A percentile compares a stretch with the other conserved stretches of the same genome.
Evolutionary conservation across 1,140 invertebrate genomes (phyloP).

Genomic region (Drosophila rufa): DNA sequence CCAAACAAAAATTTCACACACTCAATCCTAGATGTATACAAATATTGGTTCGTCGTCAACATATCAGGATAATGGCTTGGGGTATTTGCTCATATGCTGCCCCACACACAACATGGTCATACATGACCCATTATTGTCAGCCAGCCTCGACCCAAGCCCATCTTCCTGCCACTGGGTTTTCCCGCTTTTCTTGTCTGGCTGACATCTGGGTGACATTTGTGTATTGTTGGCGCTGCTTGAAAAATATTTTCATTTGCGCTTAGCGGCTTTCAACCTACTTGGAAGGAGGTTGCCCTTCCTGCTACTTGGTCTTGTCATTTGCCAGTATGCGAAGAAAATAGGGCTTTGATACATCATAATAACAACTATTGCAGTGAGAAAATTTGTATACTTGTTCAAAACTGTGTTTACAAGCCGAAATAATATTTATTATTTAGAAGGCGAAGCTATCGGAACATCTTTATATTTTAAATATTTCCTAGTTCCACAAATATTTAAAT

Average conservation of each 20-base stretch:
- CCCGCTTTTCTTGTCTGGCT: slow-evolving; percentile 41
- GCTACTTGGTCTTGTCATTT: slow-evolving; percentile 10
- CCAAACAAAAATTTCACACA: slow-evolving; percentile 20
- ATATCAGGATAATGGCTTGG: slow-evolving; percentile 45
- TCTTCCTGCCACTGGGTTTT: slow-evolving; percentile 38
- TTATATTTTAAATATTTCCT: neutral
- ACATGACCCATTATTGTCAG: slow-evolving; percentile 39
- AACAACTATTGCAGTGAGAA: neutral
- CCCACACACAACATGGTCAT: slow-evolving; percentile 17
- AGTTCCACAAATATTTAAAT: neutral
- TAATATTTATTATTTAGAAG: no score
- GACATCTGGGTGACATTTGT: slow-evolving; percentile 58
- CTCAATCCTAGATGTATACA: slow-evolving; percentile 25
- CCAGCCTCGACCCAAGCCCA: slow-evolving; percentile 5
- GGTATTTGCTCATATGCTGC: slow-evolving; percentile 55
- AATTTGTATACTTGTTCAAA: no score
- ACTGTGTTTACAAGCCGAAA: no score
- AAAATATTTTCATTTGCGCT: slow-evolving; percentile 65
- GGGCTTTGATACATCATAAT: neutral
- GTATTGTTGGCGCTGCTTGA: slow-evolving; percentile 31
- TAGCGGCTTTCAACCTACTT: slow-evolving; percentile 37
- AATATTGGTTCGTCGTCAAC: slow-evolving; percentile 67
- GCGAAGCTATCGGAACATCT: no score
- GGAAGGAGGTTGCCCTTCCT: neutral
- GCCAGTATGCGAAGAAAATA: neutral